These are phyloP conservation scores for Parnassius apollo DNA, from an alignment of 2,888 invertebrate genomes.

Conservation along the genomic window DNA sequence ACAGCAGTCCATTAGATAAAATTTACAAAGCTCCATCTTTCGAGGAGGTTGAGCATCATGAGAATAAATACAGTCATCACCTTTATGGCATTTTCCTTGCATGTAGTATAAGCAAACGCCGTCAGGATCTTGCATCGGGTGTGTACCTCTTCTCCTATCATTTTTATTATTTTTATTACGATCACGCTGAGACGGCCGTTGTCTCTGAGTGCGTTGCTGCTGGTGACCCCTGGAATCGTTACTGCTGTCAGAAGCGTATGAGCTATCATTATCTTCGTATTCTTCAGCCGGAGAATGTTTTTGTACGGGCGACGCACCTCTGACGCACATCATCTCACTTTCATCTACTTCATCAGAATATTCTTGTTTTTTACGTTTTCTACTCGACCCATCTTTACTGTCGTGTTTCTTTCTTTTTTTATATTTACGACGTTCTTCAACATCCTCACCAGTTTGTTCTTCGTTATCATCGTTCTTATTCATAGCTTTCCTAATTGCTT, in stretches of 20 bases:
- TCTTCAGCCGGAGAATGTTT: slow-evolving; percentile 52
- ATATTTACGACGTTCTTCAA: slow-evolving; percentile 75
- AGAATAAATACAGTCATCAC: slow-evolving; percentile 92
- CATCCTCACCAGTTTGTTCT: slow-evolving; percentile 64
- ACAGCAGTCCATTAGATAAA: slow-evolving; percentile 97
- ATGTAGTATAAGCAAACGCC: slow-evolving; percentile 91
- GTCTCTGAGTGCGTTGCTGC: slow-evolving; percentile 67
- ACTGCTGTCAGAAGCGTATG: slow-evolving; percentile 79
- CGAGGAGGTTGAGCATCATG: slow-evolving; percentile 91
- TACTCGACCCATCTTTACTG: slow-evolving; percentile 78
- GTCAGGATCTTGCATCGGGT: slow-evolving; percentile 84
- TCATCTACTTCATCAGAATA: slow-evolving; percentile 85
- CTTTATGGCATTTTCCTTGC: slow-evolving; percentile 94
- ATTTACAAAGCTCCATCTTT: slow-evolving; percentile 97
- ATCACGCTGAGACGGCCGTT: slow-evolving; percentile 62
- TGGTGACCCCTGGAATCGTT: slow-evolving; percentile 77
- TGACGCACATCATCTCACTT: slow-evolving; percentile 89
- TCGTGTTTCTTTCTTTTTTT: slow-evolving; percentile 82
- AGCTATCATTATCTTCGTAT: slow-evolving; percentile 76
- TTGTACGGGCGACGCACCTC: slow-evolving; percentile 86
- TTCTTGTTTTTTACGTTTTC: slow-evolving; percentile 81
- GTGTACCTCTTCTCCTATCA: slow-evolving; percentile 77
- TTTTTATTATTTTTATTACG: slow-evolving; percentile 77
- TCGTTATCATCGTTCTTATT: slow-evolving; percentile 83
- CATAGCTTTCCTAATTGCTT: slow-evolving; percentile 87